These are phyloP conservation scores for Diadema setosum DNA, from an alignment of 35 echinoderm and acorn worm species.

Conservation along the genomic window DNA sequence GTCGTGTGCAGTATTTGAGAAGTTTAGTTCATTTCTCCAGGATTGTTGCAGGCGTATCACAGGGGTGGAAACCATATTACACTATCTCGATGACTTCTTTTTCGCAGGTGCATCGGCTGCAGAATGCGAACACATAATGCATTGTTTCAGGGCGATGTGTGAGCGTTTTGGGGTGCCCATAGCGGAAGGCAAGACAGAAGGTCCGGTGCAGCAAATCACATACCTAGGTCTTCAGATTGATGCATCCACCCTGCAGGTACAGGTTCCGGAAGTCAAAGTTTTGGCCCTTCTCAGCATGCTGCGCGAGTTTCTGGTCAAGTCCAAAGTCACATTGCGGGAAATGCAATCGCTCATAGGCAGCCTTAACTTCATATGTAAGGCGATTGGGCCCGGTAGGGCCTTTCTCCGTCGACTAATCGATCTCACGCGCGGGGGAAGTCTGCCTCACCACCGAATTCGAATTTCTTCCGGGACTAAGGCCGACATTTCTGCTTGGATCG, in stretches of 20 bases:
- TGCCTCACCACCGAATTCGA: not conserved
- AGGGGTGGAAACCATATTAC: not conserved
- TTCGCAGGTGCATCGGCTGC: not conserved
- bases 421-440: not conserved
- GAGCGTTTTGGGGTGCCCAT: not conserved
- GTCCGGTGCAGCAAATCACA: no score
- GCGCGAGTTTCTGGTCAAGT: not conserved
- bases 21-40: not conserved
- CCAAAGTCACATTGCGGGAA: not conserved
- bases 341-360: slow-evolving; percentile 11
- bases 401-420: slow-evolving; percentile 3
- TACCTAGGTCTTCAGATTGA: no score
- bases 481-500: no score
- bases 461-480: not conserved
- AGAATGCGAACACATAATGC: not conserved
- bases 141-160: not conserved
- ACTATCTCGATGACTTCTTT: slow-evolving; percentile 27
- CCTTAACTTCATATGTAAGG: no score
- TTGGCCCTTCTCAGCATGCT: not conserved
- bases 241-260: no score
- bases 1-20: not conserved
- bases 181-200: no score
- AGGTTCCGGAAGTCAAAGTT: no score
- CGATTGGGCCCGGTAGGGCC: not conserved
- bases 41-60: not conserved